A percentile compares a stretch with the other conserved stretches of the same genome.
Evolutionary conservation across 2,113 vertebrate species (phyloP).

Genomic region (Fulica atra): DNA sequence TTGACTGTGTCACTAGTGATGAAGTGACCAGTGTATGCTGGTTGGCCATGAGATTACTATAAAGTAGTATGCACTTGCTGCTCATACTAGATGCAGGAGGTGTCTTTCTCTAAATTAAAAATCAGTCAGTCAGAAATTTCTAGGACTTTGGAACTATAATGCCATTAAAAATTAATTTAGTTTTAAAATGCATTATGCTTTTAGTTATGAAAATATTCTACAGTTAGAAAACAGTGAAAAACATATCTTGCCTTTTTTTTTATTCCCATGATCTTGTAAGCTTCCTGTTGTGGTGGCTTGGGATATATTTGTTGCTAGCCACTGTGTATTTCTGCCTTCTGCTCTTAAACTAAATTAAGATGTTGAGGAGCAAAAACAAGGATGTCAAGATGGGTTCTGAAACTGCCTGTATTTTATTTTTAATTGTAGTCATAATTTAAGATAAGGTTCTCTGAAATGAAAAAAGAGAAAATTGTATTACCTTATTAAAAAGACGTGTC

Average conservation of each 20-base stretch:
- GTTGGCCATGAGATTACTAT: background rate
- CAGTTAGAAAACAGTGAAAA: background rate
- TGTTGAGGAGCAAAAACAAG: background rate
- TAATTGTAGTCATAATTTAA: conserved; percentile 33
- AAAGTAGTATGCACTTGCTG: background rate
- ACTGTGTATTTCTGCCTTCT: conserved; percentile 56
- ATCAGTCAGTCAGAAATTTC: background rate
- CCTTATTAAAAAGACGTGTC: background rate
- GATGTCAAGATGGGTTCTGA: background rate
- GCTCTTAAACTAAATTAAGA: conserved; percentile 48
- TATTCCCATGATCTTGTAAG: background rate
- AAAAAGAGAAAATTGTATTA: conserved; percentile 14
- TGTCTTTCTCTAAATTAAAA: background rate
- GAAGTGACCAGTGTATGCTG: background rate
- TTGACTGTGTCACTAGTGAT: background rate
- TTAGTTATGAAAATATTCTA: background rate
- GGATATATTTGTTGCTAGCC: conserved; percentile 13
- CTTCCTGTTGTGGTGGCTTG: conserved; percentile 1
- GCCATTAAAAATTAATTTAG: background rate
- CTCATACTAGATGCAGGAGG: background rate
- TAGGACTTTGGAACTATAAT: background rate
- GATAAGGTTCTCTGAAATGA: conserved; percentile 24
- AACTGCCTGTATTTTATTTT: conserved; percentile 10
- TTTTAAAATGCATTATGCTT: background rate
- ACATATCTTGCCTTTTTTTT: background rate